A percentile compares a stretch with the other conserved stretches of the same genome.
phyloP scores from a whole-genome alignment of 2,888 invertebrate genomes.

The Eucera pruinosa region DNA sequence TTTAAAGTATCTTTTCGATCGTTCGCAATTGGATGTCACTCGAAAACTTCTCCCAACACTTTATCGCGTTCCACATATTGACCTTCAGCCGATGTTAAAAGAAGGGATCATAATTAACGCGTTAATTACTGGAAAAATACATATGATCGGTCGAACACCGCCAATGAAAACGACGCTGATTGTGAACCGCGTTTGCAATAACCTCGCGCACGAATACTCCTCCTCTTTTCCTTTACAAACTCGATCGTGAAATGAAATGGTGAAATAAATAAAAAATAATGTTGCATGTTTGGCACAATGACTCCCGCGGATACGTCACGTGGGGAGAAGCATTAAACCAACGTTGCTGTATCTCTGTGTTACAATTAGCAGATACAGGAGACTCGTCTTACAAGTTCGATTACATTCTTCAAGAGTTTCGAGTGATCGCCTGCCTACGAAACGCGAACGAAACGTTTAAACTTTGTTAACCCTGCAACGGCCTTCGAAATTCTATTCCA shows the following conservation, averaged over 20 bases:
- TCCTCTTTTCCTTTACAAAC: slow-evolving; percentile 23
- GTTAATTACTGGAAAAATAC: slow-evolving; percentile 53
- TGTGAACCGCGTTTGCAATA: slow-evolving; percentile 48
- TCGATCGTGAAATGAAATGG: background rate
- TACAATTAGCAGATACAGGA: slow-evolving; percentile 39
- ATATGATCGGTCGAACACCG: slow-evolving; percentile 47
- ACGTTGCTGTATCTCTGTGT: slow-evolving; percentile 17
- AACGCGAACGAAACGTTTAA: background rate
- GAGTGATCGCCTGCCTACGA: slow-evolving; percentile 1
- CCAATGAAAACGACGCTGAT: slow-evolving; percentile 37
- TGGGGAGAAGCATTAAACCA: slow-evolving; percentile 9
- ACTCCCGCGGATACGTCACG: slow-evolving; percentile 30
- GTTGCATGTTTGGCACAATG: slow-evolving; percentile 31
- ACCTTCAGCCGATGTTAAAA: slow-evolving; percentile 11
- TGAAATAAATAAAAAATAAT: slow-evolving; percentile 10
- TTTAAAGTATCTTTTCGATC: no score
- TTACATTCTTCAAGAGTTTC: slow-evolving; percentile 3
- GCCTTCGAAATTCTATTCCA: no score
- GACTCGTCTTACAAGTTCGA: slow-evolving; percentile 13
- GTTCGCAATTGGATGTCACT: background rate
- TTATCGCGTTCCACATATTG: slow-evolving; percentile 20
- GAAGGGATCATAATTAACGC: slow-evolving; percentile 50
- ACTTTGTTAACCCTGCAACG: no score
- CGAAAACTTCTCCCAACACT: background rate
- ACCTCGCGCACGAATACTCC: slow-evolving; percentile 35